Base-by-base conservation (phyloP, 2,113 vertebrate genomes). In the Otolemur garnettii region DNA sequence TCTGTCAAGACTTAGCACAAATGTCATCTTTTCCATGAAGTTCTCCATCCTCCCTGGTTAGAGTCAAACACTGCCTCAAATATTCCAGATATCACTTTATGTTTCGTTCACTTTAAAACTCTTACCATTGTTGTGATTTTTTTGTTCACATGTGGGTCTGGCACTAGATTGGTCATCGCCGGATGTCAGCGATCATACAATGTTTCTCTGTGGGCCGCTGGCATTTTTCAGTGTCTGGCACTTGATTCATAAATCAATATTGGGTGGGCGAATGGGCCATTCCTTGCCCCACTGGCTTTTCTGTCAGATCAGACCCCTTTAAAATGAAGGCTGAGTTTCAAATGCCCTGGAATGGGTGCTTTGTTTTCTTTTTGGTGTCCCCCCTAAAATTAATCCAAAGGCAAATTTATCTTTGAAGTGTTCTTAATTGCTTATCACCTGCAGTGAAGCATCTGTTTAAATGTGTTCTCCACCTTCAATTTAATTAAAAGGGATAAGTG, bases 401-500 rank as follows among this genome's bases (percentile, higher is more conserved):
- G 62, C 35, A 95, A 53, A 35, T 83, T 21, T 64, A 59, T 60
- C 83, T 94, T 78, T 96, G 57, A 85, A 91, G 60, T 38, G 7
- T 33, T 78, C 88, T 87, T 77, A 75, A 85, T 90, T 90, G 26
- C 62, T 89, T 18, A 64, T 74, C 68, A 86, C 14, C 38, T 72
- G 11, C 79, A 87, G 42, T 78, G 57, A 12, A 82, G 0, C 38
- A 82, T 85, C 33, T 77, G 28, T 22, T 80, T 92, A 59, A 80
- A 91, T 78, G 74, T 89, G 66, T 38, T 89, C 28, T 19, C 21
- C 11, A 83, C 18, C 35, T 22, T 85, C 74, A 82, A 42, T 92
- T 91, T 79, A 87, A 69, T 85, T 81, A 87, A 95, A 86, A 2
- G 35, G 21, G 4, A 17, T 72, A 85, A 50, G 8, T 42, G 85